A percentile compares a stretch with the other conserved stretches of the same genome.
These are phyloP conservation scores for Psittacula echo DNA, from an alignment of 2,797 vertebrate genomes.

Conservation along the genomic window DNA sequence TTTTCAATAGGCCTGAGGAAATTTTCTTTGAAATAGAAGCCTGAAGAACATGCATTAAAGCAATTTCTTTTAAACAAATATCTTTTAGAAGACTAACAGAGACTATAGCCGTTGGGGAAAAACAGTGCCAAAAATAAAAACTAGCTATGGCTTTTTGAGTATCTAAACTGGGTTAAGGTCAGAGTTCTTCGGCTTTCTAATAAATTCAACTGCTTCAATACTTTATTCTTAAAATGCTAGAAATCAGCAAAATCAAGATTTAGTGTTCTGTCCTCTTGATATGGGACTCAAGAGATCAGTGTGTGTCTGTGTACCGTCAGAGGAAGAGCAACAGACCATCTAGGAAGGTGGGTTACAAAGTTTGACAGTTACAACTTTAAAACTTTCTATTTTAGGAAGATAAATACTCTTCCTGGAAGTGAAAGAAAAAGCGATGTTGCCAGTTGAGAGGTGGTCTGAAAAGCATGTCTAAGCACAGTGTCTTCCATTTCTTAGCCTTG, in stretches of 20 bases:
- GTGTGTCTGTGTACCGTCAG: not conserved
- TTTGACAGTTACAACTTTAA: not conserved
- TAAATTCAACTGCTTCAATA: not conserved
- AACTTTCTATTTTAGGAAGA: not conserved
- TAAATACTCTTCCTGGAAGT: not conserved
- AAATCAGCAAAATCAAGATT: not conserved
- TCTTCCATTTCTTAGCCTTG: not conserved
- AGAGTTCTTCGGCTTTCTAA: not conserved
- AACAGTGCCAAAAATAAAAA: not conserved
- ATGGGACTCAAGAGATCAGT: not conserved
- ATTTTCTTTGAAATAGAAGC: not conserved
- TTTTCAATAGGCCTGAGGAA: not conserved
- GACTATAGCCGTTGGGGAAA: not conserved
- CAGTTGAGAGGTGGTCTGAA: not conserved
- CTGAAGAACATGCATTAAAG: not conserved
- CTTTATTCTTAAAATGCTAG: not conserved
- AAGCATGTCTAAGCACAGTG: not conserved
- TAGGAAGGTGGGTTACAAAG: not conserved
- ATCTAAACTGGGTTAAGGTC: not conserved
- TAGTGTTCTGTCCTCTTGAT: not conserved
- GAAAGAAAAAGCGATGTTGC: not conserved
- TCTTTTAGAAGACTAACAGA: not conserved
- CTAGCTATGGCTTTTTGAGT: not conserved
- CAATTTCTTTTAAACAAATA: not conserved
- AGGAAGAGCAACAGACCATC: not conserved